Evolutionary conservation across 2,113 vertebrate species (phyloP), one percentile per base, ranked within the genome.

Genomic region (Meleagris gallopavo): DNA sequence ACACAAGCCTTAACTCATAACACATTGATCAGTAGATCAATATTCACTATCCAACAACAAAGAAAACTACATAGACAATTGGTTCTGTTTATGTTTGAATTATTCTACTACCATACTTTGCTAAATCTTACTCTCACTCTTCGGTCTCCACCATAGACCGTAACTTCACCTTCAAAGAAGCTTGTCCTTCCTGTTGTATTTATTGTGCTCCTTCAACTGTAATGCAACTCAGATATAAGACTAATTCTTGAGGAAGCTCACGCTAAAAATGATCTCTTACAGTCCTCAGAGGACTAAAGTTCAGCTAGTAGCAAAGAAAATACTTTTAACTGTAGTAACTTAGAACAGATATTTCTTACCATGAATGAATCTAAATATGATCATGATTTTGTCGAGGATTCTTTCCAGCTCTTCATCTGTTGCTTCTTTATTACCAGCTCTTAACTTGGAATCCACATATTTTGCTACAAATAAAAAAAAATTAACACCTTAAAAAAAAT

Each of bases 341-440:
- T 15, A 30, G 14, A 86, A 73, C 4, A 5, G 8, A 8, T 36
- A 57, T 55, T 81, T 64, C 98, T 97, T 97, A 98, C 98, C 98
- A 17, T 98, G 98, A 89, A 98, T 98, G 92, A 98, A 98, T 95
- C 98, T 94, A 95, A 98, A 98, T 84, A 98, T 98, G 61, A 98
- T 98, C 98, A 98, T 98, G 83, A 98, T 98, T 96, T 98, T 98
- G 95, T 98, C 98, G 82, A 98, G 97, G 57, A 98, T 98, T 94
- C 98, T 96, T 97, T 98, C 98, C 92, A 98, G 96, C 83, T 98
- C 98, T 93, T 98, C 98, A 64, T 98, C 98, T 3, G 98, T 98
- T 32, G 98, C 98, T 88, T 98, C 98, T 93, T 98, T 98, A 92
- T 98, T 98, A 77, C 98, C 98, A 36, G 98, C 98, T 93, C 98